These are phyloP conservation scores for Lepidocolaptes lacrymiger DNA, from an alignment of 2,797 vertebrate species.

Conservation along the genomic window DNA sequence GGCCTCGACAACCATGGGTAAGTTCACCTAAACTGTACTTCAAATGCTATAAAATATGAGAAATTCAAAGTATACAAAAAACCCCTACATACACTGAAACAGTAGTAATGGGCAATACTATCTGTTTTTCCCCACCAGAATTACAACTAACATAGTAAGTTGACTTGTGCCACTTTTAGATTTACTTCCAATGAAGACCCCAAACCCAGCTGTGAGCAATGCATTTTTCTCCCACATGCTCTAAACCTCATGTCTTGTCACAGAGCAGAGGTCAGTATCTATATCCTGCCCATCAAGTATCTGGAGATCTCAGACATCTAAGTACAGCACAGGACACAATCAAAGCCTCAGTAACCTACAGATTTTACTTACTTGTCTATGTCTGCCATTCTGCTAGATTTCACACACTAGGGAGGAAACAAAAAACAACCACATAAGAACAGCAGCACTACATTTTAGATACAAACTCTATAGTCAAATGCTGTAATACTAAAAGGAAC, in stretches of 20 bases:
- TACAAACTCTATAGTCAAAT: neutral
- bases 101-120: neutral
- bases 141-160: neutral
- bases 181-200: neutral
- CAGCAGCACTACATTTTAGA: neutral
- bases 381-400: slow-evolving; percentile 90
- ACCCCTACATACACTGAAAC: neutral
- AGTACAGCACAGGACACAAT: neutral
- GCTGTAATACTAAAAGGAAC: neutral
- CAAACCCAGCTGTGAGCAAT: neutral
- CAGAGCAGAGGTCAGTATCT: neutral
- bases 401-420: slow-evolving; percentile 73
- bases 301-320: neutral
- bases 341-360: neutral
- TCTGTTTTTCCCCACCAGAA: neutral
- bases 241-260: neutral
- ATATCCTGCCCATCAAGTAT: neutral
- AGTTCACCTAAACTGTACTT: neutral
- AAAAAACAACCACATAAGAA: neutral
- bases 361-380: slow-evolving; percentile 94
- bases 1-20: neutral
- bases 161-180: neutral
- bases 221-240: neutral
- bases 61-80: neutral
- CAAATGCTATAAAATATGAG: neutral